Evolutionary conservation across 2,797 vertebrate species (phyloP), one percentile per base, ranked within the genome.

Genomic region (Chanos chanos): DNA sequence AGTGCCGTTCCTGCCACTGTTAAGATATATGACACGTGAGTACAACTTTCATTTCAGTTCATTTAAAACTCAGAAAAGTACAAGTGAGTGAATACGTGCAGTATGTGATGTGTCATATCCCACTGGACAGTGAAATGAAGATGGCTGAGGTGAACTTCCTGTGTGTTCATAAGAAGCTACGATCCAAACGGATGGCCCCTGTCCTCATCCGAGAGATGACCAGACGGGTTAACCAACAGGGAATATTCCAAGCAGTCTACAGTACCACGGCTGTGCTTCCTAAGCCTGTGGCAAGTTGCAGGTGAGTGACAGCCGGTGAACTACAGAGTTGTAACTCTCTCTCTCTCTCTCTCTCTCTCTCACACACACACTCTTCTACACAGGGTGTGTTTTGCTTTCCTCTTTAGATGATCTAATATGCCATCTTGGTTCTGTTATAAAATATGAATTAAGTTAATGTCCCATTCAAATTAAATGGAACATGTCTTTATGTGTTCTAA

Each of bases 101-200:
- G 25, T 8, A 25, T 22, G 31, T 30, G 6, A 33, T 33, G 15
- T 43, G 19, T 15, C 12, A 4, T 25, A 9, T 51, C 2, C 7
- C 77, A 55, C 53, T 65, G 36, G 33, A 64, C 80, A 99, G 96
- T 77, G 89, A 92, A 79, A 94, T 90, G 84, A 91, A 83, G 77
- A 92, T 94, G 94, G 94, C 91, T 7, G 94, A 97, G 77, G 95
- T 98, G 73, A 96, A 93, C 69, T 91, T 97, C 78, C 83, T 99
- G 43, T 99, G 96, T 4, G 96, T 99, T 62, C 96, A 99, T 69
- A 97, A 96, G 83, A 98, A 95, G 80, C 82, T 99, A 36, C 95
- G 96, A 53, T 92, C 89, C 0, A 99, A 99, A 74, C 87, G 94
- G n/a, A 92, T 98, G 85, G 89, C 94, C 27, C 96, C 96, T 0